Evolutionary conservation across 2,888 invertebrate genomes (phyloP), one percentile per base, ranked within the genome.

Genomic region (Aelia acuminata): DNA sequence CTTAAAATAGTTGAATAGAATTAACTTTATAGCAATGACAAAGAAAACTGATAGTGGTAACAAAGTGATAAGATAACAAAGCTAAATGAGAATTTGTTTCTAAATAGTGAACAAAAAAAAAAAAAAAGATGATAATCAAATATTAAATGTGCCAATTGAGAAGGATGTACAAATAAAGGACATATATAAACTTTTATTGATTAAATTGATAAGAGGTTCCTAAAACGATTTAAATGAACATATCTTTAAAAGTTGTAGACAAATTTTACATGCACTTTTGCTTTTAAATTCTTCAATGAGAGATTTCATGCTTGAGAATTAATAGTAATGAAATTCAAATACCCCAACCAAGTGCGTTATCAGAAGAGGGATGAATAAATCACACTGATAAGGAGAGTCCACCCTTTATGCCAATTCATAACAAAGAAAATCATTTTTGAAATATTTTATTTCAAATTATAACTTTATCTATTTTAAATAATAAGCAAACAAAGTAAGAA

Each of bases 51-150:
- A 70, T 70, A 70, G 18, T 7, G 35, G 10, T n/a, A 57, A 57
- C 57, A n/a, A n/a, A 35, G 63, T 70, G 63, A 70, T 70, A 35
- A 70, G 63, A 70, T 70, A 70, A 70, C 35, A 70, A 31, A 5
- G 15, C 31, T 2, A 4, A 70, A 20, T 35, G 35, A 31, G 5
- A 35, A 31, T 70, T 70, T 31, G 15, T 63, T 63, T 63, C 31
- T 63, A 63, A 31, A 63, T 63, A 15, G 3, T 35, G 63, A 18
- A n/a, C 1, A 13, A 11, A 18, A 35, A 70, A 57, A 57, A 26
- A 57, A 26, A 57, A 57, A 57, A 26, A 11, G 15, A 35, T 13
- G 31, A 18, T 18, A 35, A 2, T 35, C 35, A 5, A 20, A 13
- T 13, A 57, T 57, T 13, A 70, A 70, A 18, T 31, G 5, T 13